Evolutionary conservation across 2,888 invertebrate genomes (phyloP).

Genomic region (Stomorhina lunata): DNA sequence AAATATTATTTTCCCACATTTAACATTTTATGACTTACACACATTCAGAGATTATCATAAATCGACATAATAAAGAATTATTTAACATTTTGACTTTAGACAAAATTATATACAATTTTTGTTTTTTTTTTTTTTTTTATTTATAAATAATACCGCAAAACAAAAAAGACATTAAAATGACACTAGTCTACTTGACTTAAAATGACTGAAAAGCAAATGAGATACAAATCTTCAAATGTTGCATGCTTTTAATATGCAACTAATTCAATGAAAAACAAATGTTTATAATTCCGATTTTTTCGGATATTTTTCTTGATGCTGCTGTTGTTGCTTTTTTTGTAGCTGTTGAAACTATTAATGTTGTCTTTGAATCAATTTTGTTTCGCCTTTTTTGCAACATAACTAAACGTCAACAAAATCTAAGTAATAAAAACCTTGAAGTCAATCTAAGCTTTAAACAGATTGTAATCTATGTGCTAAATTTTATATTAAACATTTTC

Average conservation of each 20-base stretch:
- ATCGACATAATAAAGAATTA: constrained; percentile 59
- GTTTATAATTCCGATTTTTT: constrained; percentile 34
- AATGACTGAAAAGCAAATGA: constrained; percentile 62
- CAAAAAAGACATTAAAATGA: constrained; percentile 58
- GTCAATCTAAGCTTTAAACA: constrained; percentile 61
- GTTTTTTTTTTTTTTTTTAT: too few relatives aligned
- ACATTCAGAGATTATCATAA: constrained; percentile 59
- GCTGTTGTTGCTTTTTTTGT: neutral
- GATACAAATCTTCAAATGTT: constrained; percentile 64
- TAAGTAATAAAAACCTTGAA: constrained; percentile 62
- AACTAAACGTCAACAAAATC: constrained; percentile 56
- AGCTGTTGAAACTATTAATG: neutral
- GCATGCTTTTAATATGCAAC: constrained; percentile 63
- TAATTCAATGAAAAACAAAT: constrained; percentile 60
- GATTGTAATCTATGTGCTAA: constrained; percentile 64
- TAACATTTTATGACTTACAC: constrained; percentile 46
- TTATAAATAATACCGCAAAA: neutral
- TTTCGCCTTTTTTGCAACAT: constrained; percentile 34
- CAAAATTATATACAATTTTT: neutral
- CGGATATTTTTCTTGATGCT: constrained; percentile 10
- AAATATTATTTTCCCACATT: constrained; percentile 61
- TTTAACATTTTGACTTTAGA: constrained; percentile 59
- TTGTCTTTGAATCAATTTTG: constrained; percentile 21
- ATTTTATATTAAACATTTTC: constrained; percentile 53
- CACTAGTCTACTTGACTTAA: constrained; percentile 55